phyloP scores from a whole-genome alignment of 2,888 invertebrate genomes.

The Athalia rosae region DNA sequence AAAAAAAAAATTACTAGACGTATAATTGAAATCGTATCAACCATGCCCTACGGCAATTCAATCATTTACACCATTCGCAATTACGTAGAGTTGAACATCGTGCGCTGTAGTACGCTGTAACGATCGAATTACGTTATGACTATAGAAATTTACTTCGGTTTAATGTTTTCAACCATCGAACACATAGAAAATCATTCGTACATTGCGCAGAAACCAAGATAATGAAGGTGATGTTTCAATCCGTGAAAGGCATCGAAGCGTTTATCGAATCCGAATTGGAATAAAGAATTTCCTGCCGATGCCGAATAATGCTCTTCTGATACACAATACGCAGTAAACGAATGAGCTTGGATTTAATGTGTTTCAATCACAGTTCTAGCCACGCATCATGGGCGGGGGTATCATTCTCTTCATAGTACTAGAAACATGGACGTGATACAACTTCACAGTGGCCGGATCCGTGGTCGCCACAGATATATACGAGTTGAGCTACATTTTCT shows the following conservation, averaged over 20 bases:
- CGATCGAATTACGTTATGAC: no score
- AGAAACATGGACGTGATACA: conserved; percentile 1
- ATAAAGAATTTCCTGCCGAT: conserved; percentile 35
- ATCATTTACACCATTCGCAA: conserved; percentile 22
- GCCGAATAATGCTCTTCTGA: conserved; percentile 9
- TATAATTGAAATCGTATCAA: background rate
- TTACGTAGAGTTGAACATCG: background rate
- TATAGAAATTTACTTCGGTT: no score
- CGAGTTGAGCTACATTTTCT: conserved; percentile 21
- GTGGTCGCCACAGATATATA: conserved; percentile 3
- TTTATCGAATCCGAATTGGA: conserved; percentile 21
- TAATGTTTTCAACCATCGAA: no score
- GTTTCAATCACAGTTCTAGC: conserved; percentile 2
- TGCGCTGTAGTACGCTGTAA: background rate
- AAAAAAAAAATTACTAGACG: background rate
- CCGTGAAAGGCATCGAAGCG: conserved; percentile 21
- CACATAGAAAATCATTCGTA: background rate
- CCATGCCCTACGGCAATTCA: conserved; percentile 19
- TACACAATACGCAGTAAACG: conserved; percentile 21
- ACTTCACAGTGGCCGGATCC: conserved; percentile 20
- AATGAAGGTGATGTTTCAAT: conserved; percentile 32
- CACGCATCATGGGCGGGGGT: background rate
- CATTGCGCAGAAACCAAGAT: background rate
- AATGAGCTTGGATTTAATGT: background rate
- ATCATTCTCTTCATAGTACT: background rate